Evolutionary conservation across 2,888 invertebrate genomes (phyloP), one percentile per base, ranked within the genome.

Genomic region (Volucella zonaria): DNA sequence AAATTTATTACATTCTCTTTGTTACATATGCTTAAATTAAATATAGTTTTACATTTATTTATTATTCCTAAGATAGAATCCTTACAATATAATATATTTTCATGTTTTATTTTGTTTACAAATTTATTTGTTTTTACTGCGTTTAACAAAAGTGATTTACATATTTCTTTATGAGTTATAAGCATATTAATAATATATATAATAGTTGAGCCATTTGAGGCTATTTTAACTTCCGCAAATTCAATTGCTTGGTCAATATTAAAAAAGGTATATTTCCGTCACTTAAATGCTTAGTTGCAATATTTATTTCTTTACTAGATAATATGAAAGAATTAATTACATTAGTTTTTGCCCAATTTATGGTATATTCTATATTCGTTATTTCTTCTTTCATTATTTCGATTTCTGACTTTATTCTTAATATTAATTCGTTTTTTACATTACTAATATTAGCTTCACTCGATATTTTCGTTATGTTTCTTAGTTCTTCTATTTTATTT

Each of bases 171-270:
- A 38, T 58, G n/a, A 18, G 71, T 77, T 43, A 59, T 51, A 10
- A 78, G 74, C 47, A 82, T 67, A 59, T 67, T 68, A 49, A 75
- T 54, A 42, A 82, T 70, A 43, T 64, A 86, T 14, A 86, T 71
- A 47, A 82, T 58, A 11, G 59, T 45, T 4, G 52, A 23, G 59
- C 64, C 56, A 66, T 67, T 86, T 15, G 68, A 62, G 51, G 75
- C 40, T 1, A 86, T 54, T 79, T 86, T 75, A 9, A 79, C 43
- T 15, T 80, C 74, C 3, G 70, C 71, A 58, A 87, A 74, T 52
- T 83, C 86, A 68, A 81, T 40, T 23, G 82, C 86, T 38, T 76
- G 82, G 42, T 82, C 79, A 9, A 76, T 15, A 10, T 82, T 82
- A 23, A 75, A 43, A 73, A 86, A 1, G 73, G 76, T 23, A 80